Base-by-base conservation (phyloP, 2,113 vertebrate species). In the Xiphophorus maculatus region DNA sequence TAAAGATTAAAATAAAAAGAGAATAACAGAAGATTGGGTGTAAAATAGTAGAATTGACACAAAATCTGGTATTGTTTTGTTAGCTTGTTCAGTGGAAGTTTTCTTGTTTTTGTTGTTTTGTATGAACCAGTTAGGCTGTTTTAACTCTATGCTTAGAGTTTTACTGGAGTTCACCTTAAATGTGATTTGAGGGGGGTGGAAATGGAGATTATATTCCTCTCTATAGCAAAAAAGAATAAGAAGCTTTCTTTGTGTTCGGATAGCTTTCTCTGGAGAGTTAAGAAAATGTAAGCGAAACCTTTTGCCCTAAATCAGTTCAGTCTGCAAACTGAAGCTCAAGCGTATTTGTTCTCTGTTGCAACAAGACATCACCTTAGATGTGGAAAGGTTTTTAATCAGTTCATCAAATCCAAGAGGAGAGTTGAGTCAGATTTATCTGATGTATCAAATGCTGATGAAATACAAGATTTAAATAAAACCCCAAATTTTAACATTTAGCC, bases 381-480 rank as follows among this genome's bases (percentile, higher is more conserved):
- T 2, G 14, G 0, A 0, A 3, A 10, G 25, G 54, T 68, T 73
- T 80, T 79, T 66, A 75, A 83, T 80, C 54, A 11, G 1, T 42
- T 27, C 60, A 27, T 33, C 44, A 29, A 58, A 75, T 81, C 72
- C 64, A 32, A 62, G 77, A 19, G 37, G 10, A 73, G 44, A 2
- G 2, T 33, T 5, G 44, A 79, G 84, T 72, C 2, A 48, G 83
- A 81, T 88, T 83, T 28, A 76, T 61, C 76, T 65, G 28, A 70
- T 72, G 82, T 87, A 40, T 60, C 72, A 80, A 73, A 77, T 68
- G 14, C 11, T 30, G 37, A 73, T 82, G 80, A 84, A 73, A 87
- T 4, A 5, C 40, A 14, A 65, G 58, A 40, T 82, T 76, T 83
- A 42, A 82, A 85, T 78, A 73, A 88, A 87, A 74, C 67, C 71